Evolutionary conservation across 2,888 invertebrate species (phyloP), one percentile per base, ranked within the genome.

Genomic region (Auanema freiburgensis): DNA sequence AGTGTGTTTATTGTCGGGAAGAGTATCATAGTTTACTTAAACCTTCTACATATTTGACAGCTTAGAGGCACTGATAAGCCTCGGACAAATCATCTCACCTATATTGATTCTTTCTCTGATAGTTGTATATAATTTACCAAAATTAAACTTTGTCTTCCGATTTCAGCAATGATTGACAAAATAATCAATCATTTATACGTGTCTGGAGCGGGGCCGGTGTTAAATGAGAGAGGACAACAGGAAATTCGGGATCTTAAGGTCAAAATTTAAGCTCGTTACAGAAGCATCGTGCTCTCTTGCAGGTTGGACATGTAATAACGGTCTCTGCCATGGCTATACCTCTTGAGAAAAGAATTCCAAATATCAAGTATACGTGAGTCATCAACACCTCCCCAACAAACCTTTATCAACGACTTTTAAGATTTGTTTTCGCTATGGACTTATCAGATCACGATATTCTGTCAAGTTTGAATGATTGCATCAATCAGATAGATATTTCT

Each of bases 401-500:
- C n/a, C n/a, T n/a, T n/a, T n/a, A n/a, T n/a, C n/a, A n/a, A n/a
- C n/a, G n/a, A n/a, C n/a, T n/a, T 23, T 53, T 44, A 18, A 66
- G 74, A 25, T 80, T 79, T 59, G 55, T 76, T 43, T 74, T 67
- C 59, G 68, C 69, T 52, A 57, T 80, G 64, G 79, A 79, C 57
- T 52, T 64, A 63, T 44, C 65, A 12, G 53, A 61, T 16, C 73
- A 80, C 59, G 79, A 80, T 44, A 52, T 78, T 14, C 64, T 80
- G 10, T 71, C 63, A 11, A 59, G 71, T 3, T 55, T 80, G 2
- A 71, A 75, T 43, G 58, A 59, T 18, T 67, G 67, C 5, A 49
- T 80, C 1, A 44, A 41, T 10, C 72, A 54, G 51, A 72, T 78
- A 33, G 65, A 69, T n/a, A 55, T 60, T n/a, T 66, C 70, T 2